Conservation (phyloP, 2,888 invertebrate species). For the Brenthis ino region DNA sequence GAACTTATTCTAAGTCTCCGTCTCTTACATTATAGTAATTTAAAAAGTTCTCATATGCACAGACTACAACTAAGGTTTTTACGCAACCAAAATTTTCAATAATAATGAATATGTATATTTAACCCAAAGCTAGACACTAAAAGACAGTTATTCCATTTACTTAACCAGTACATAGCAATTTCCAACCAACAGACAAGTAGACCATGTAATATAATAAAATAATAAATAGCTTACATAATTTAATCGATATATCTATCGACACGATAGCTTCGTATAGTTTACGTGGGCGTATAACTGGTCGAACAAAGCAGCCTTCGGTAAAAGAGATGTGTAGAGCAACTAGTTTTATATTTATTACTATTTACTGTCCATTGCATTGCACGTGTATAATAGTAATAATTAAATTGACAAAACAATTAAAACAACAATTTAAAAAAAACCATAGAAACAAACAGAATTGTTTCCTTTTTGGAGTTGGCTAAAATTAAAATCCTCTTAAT, state of each 20-base stretch:
- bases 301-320: neutral
- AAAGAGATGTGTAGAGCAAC: neutral
- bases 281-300: constrained; percentile 29
- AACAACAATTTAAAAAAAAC: too few relatives aligned
- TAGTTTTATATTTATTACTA: constrained; percentile 1
- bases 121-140: neutral
- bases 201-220: constrained; percentile 42
- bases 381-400: too few relatives aligned
- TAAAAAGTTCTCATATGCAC: too few relatives aligned
- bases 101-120: neutral
- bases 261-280: constrained; percentile 23
- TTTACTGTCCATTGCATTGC: too few relatives aligned
- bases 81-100: neutral
- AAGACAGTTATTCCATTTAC: constrained; percentile 20
- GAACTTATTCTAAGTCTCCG: too few relatives aligned
- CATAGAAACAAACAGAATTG: too few relatives aligned
- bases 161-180: constrained; percentile 32
- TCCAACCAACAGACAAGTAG: constrained; percentile 35
- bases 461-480: too few relatives aligned
- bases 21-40: too few relatives aligned
- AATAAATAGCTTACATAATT: constrained; percentile 47
- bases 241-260: constrained; percentile 46
- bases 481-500: constrained; percentile 22
- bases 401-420: too few relatives aligned
- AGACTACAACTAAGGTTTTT: neutral